phyloP scores from a whole-genome alignment of 2,797 vertebrate species.

The Myotis vivesi region DNA sequence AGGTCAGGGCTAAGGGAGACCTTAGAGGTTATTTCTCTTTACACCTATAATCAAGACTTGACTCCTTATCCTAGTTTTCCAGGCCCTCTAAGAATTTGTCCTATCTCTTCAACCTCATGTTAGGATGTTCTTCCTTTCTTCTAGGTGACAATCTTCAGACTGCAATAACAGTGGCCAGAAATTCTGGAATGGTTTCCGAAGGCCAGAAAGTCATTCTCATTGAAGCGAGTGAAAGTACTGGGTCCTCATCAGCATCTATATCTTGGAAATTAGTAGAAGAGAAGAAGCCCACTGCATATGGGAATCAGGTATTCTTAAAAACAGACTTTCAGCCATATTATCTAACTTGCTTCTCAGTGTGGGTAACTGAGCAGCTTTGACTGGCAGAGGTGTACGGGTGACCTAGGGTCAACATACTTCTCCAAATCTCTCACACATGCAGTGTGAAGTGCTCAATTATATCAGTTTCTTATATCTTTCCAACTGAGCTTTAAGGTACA shows the following conservation, averaged over 20 bases:
- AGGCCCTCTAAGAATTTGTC: not conserved
- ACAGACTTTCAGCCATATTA: not conserved
- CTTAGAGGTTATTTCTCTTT: not conserved
- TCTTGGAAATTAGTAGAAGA: slow-evolving; percentile 82
- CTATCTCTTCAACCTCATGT: not conserved
- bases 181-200: slow-evolving; percentile 85
- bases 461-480: not conserved
- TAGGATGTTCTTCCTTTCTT: slow-evolving; percentile 14
- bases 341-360: not conserved
- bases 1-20: not conserved
- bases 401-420: not conserved
- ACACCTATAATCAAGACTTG: not conserved
- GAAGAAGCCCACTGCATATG: slow-evolving; percentile 38
- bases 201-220: slow-evolving; percentile 82
- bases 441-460: not conserved
- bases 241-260: slow-evolving; percentile 79
- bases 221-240: slow-evolving; percentile 78
- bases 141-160: slow-evolving; percentile 88
- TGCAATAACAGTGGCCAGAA: slow-evolving; percentile 85
- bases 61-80: not conserved
- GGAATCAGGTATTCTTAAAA: slow-evolving; percentile 72
- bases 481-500: not conserved
- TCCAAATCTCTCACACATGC: not conserved
- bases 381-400: not conserved
- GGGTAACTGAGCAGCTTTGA: not conserved